A percentile compares a stretch with the other conserved stretches of the same genome.
Conservation (phyloP, 2,888 invertebrate genomes). For the Nycteola revayana region DNA sequence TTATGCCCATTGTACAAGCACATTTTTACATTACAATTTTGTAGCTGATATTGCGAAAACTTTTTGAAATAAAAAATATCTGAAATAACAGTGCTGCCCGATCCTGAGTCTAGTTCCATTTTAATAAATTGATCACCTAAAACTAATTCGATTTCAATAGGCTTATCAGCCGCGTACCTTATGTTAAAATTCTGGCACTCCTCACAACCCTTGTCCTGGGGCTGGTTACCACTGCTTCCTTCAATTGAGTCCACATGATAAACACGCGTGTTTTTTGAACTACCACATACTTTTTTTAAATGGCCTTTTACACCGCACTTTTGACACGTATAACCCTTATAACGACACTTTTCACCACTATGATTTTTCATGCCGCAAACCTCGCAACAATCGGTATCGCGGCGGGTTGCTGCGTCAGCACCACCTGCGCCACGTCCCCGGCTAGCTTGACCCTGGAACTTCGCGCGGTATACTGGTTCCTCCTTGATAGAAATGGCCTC, state of each 20-base stretch:
- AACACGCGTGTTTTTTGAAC: neutral
- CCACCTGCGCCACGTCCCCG: too few species aligned
- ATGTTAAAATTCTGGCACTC: conserved; percentile 4
- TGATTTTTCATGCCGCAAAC: neutral
- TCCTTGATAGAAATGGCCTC: neutral
- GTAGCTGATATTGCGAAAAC: neutral
- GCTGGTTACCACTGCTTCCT: neutral
- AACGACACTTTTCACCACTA: conserved; percentile 15
- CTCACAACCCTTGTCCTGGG: neutral
- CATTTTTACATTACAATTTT: conserved; percentile 11
- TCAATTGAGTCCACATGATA: neutral
- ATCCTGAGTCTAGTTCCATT: neutral
- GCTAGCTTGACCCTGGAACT: neutral
- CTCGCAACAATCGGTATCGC: neutral
- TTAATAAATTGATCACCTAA: neutral
- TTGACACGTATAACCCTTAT: conserved; percentile 17
- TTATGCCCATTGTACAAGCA: neutral
- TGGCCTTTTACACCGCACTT: conserved; percentile 25
- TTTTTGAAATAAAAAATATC: neutral
- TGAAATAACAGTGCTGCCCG: neutral
- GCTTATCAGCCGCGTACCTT: conserved; percentile 11
- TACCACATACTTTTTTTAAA: neutral
- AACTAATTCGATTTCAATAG: neutral
- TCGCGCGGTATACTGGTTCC: neutral
- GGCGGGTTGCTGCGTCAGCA: neutral